These are phyloP conservation scores for Ormyrus rosae DNA, from an alignment of 2,888 invertebrate species.

Conservation along the genomic window DNA sequence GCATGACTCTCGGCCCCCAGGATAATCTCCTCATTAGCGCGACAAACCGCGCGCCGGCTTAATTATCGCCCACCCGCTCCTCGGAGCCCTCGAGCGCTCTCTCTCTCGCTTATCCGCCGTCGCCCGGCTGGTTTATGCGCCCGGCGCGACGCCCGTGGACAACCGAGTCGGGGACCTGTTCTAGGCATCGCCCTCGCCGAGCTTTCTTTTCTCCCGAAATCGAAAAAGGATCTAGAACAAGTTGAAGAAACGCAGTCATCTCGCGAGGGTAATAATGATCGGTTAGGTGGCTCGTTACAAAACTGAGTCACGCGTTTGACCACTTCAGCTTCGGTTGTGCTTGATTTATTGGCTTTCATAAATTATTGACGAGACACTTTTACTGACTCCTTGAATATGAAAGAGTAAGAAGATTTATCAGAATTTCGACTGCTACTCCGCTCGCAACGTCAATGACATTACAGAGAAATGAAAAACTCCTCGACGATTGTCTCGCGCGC, in stretches of 20 bases:
- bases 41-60: constrained; percentile 63
- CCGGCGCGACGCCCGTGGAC: no score
- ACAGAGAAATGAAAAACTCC: no score
- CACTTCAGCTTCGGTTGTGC: neutral
- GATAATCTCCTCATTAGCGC: constrained; percentile 70
- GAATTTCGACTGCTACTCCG: neutral
- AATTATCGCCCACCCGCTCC: constrained; percentile 62
- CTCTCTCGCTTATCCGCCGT: neutral
- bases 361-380: constrained; percentile 1
- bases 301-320: no score
- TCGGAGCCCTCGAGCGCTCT: constrained; percentile 50
- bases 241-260: no score
- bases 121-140: neutral
- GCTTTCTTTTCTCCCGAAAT: no score
- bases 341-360: neutral
- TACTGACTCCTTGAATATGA: neutral
- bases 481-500: no score
- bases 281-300: no score
- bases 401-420: constrained; percentile 4
- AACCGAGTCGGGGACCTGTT: no score
- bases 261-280: no score
- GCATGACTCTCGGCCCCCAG: constrained; percentile 52
- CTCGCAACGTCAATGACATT: constrained; percentile 1
- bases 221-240: no score
- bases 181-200: no score